Conservation (phyloP, 2,888 invertebrate genomes). For the Belgica antarctica region DNA sequence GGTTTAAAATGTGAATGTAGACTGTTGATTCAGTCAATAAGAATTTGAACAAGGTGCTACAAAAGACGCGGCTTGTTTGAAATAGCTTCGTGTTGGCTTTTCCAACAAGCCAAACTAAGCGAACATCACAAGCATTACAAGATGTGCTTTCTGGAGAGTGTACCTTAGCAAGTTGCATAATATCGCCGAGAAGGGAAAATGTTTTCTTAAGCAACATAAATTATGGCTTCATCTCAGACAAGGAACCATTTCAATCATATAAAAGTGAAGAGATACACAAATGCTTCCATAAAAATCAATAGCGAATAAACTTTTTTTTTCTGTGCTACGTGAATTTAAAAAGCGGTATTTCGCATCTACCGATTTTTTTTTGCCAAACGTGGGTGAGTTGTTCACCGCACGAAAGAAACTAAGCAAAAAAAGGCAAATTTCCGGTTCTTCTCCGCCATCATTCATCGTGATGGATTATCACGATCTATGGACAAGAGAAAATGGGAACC, state of each 20-base stretch:
- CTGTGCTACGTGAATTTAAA: neutral
- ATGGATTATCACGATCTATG: neutral
- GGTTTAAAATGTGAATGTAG: no score
- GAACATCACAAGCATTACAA: no score
- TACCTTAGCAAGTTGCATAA: neutral
- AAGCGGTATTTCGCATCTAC: neutral
- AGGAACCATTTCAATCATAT: conserved; percentile 11
- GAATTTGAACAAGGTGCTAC: no score
- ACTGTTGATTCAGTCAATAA: no score
- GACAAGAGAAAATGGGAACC: neutral
- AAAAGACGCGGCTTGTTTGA: no score
- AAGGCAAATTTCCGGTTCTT: conserved; percentile 17
- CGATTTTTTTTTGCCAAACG: neutral
- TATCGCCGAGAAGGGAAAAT: conserved; percentile 11
- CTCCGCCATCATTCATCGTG: conserved; percentile 15
- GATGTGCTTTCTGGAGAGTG: no score
- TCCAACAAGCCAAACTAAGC: no score
- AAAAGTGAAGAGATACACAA: conserved; percentile 19
- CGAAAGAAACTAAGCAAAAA: conserved; percentile 6
- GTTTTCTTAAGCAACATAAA: conserved; percentile 29
- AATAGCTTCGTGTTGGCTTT: no score
- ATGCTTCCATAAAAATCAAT: conserved; percentile 7
- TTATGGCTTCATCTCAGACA: conserved; percentile 34
- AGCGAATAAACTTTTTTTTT: neutral
- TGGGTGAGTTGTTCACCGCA: neutral